These are phyloP conservation scores for Dicranocentrus wangi DNA, from an alignment of 2,888 invertebrate genomes.

Conservation along the genomic window DNA sequence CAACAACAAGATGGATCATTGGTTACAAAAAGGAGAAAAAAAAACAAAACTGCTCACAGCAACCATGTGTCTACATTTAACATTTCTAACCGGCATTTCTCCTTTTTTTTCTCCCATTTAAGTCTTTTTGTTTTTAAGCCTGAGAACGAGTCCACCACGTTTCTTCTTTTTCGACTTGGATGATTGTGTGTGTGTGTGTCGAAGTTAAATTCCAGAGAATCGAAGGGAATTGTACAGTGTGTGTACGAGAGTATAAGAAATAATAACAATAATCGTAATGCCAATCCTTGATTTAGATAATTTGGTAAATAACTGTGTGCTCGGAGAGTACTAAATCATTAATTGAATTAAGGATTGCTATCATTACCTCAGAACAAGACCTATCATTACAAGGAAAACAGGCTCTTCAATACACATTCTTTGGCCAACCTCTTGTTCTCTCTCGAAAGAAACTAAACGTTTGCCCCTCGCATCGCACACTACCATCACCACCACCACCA, in stretches of 20 bases:
- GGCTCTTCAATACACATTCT: slow-evolving; percentile 53
- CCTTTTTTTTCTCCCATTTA: too few species aligned
- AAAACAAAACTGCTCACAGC: not conserved
- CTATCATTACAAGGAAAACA: slow-evolving; percentile 65
- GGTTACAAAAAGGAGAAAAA: too few species aligned
- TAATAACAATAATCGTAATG: slow-evolving; percentile 65
- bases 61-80: not conserved
- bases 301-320: slow-evolving; percentile 64
- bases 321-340: slow-evolving; percentile 66
- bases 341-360: slow-evolving; percentile 67
- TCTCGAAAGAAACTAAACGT: too few species aligned
- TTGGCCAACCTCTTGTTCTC: slow-evolving; percentile 20
- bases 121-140: slow-evolving; percentile 5
- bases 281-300: slow-evolving; percentile 66
- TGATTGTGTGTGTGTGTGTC: slow-evolving; percentile 12
- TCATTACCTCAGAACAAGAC: slow-evolving; percentile 63
- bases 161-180: slow-evolving; percentile 14
- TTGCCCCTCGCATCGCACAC: too few species aligned
- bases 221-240: slow-evolving; percentile 49
- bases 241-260: slow-evolving; percentile 43
- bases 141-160: slow-evolving; percentile 42
- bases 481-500: too few species aligned
- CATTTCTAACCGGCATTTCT: slow-evolving; percentile 38
- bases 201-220: slow-evolving; percentile 61
- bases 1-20: too few species aligned